A percentile compares a stretch with the other conserved stretches of the same genome.
Conservation (phyloP, 1,140 invertebrate genomes). For the Muscidifurax raptorellus region DNA sequence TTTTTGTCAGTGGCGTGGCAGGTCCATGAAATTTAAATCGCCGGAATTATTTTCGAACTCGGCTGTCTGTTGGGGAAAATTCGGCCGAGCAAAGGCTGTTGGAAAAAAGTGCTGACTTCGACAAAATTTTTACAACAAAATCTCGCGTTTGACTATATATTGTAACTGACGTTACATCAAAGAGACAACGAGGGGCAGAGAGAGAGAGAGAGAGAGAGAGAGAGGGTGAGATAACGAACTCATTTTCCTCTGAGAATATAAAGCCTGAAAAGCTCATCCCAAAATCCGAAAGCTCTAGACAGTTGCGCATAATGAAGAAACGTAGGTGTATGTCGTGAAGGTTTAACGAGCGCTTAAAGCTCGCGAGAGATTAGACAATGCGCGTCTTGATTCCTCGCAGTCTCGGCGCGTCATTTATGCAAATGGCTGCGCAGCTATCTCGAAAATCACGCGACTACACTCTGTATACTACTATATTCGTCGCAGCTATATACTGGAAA, state of each 20-base stretch:
- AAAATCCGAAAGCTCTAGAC: too few relatives aligned
- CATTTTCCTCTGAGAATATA: too few relatives aligned
- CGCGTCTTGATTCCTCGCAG: constrained; percentile 7
- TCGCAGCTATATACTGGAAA: neutral
- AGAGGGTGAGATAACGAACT: too few relatives aligned
- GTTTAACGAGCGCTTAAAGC: constrained; percentile 7
- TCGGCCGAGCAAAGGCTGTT: neutral
- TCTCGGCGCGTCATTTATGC: constrained; percentile 23
- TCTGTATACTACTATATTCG: neutral
- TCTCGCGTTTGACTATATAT: too few relatives aligned
- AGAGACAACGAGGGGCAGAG: too few relatives aligned
- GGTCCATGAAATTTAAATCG: constrained; percentile 34
- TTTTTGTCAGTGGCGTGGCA: neutral
- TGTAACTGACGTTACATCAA: too few relatives aligned
- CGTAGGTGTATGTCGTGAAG: neutral
- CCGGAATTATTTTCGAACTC: constrained; percentile 15
- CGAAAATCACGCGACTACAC: constrained; percentile 14
- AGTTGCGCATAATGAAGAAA: neutral
- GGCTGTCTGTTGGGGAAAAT: neutral
- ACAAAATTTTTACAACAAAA: too few relatives aligned
- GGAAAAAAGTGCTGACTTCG: neutral
- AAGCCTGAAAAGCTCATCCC: too few relatives aligned
- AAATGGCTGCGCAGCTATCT: constrained; percentile 3
- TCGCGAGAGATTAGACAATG: constrained; percentile 9
- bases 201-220: too few relatives aligned